Conservation (phyloP, 30 jellyfish, hydroid and myxozoan genomes). For the Aurelia sp. region DNA sequence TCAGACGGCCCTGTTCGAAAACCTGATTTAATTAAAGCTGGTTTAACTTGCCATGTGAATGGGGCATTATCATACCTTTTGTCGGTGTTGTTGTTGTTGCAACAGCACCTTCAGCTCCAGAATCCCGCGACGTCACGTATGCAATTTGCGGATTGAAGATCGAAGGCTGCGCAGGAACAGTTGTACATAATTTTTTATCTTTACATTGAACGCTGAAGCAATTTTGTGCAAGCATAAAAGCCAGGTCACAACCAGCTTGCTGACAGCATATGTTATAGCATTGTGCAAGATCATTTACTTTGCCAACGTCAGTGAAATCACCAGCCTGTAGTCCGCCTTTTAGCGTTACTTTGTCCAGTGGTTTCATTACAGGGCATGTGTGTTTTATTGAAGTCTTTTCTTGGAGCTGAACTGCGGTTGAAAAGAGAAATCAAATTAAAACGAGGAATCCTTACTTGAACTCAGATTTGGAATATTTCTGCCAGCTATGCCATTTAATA, state of each 20-base stretch:
- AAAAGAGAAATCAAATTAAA: no score
- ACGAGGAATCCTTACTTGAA: no score
- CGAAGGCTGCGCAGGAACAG: conserved; percentile 98
- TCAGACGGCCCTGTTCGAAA: no score
- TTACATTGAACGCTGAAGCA: conserved; percentile 98
- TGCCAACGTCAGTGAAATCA: conserved; percentile 98
- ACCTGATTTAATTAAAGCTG: no score
- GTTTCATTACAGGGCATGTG: conserved; percentile 86
- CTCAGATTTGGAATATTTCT: no score
- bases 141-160: conserved; percentile 98
- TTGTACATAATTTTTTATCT: conserved; percentile 86
- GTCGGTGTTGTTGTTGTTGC: conserved; percentile 19
- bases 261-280: conserved; percentile 98
- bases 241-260: conserved; percentile 94
- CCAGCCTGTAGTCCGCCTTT: conserved; percentile 99
- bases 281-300: conserved; percentile 81
- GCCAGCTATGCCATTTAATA: no score
- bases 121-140: conserved; percentile 68
- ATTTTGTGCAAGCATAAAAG: conserved; percentile 96
- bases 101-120: conserved; percentile 52
- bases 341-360: conserved; percentile 88
- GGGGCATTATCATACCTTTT: conserved; percentile 28
- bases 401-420: conserved; percentile 74
- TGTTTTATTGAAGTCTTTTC: conserved; percentile 69
- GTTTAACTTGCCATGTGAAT: no score